phyloP scores from a whole-genome alignment of 2,113 vertebrate genomes.

The Rhizomys pruinosus region DNA sequence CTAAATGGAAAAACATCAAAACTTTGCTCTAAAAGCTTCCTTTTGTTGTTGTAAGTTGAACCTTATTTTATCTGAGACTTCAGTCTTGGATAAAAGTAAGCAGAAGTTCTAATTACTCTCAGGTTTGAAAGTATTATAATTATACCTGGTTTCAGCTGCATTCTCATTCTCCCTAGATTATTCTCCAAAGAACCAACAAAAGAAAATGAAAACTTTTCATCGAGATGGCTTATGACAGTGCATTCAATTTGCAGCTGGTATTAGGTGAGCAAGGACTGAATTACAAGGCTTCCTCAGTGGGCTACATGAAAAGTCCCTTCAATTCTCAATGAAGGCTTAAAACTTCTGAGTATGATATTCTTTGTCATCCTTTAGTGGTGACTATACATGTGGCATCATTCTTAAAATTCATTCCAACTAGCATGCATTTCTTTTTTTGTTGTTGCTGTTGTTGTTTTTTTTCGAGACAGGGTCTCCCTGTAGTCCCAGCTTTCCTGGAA shows the following conservation, averaged over 20 bases:
- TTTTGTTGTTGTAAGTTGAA: background rate
- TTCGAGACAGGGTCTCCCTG: too few relatives aligned
- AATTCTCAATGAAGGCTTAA: slow-evolving; percentile 57
- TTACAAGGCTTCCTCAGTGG: slow-evolving; percentile 28
- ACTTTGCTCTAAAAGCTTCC: slow-evolving; percentile 25
- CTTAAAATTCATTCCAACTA: background rate
- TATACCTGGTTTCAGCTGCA: slow-evolving; percentile 34
- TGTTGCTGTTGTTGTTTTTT: too few relatives aligned
- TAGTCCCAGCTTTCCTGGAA: too few relatives aligned
- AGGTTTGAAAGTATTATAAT: background rate
- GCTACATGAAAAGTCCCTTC: slow-evolving; percentile 4
- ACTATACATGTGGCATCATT: background rate
- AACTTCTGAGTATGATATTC: background rate
- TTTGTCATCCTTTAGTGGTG: background rate
- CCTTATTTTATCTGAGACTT: slow-evolving; percentile 24
- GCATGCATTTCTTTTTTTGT: background rate
- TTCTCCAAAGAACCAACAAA: slow-evolving; percentile 56
- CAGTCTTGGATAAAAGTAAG: slow-evolving; percentile 25
- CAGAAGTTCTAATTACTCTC: slow-evolving; percentile 38
- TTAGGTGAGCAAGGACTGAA: background rate
- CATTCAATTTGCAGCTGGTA: slow-evolving; percentile 55
- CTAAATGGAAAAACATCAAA: background rate
- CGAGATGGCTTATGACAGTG: slow-evolving; percentile 31
- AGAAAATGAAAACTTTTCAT: slow-evolving; percentile 36
- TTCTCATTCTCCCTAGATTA: slow-evolving; percentile 55